Conservation (phyloP, 1,140 invertebrate species). For the Drosophila nigromelanica region DNA sequence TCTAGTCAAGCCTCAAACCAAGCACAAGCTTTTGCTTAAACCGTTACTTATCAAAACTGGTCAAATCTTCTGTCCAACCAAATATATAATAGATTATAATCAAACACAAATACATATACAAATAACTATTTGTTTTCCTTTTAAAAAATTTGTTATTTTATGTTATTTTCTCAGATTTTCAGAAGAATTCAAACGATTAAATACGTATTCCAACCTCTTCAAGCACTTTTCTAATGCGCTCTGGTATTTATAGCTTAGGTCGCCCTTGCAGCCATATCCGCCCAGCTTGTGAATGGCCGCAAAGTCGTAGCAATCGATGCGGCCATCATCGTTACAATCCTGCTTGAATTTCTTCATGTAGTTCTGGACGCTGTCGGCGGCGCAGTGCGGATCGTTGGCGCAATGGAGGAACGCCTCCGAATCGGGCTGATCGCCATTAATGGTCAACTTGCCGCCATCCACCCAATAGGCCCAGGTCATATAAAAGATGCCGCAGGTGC, state of each 20-base stretch:
- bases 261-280: slow-evolving; percentile 87
- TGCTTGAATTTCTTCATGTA: slow-evolving; percentile 92
- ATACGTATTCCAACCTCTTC: slow-evolving; percentile 44
- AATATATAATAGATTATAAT: too few relatives aligned
- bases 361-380: slow-evolving; percentile 88
- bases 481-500: slow-evolving; percentile 91
- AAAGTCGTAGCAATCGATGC: slow-evolving; percentile 92
- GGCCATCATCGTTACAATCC: slow-evolving; percentile 92
- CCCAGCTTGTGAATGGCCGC: slow-evolving; percentile 91
- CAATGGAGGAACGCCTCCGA: slow-evolving; percentile 88
- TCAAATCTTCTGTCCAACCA: too few relatives aligned
- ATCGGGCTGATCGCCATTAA: slow-evolving; percentile 85
- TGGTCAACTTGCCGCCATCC: slow-evolving; percentile 91
- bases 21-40: not conserved
- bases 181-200: slow-evolving; percentile 28
- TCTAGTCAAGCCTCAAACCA: slow-evolving; percentile 31
- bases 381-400: slow-evolving; percentile 89
- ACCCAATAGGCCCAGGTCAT: slow-evolving; percentile 94
- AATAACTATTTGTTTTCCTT: too few relatives aligned
- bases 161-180: too few relatives aligned
- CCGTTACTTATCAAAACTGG: not conserved
- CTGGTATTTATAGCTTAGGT: slow-evolving; percentile 56
- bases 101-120: too few relatives aligned
- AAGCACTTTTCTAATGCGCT: slow-evolving; percentile 68
- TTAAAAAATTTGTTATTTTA: too few relatives aligned